Evolutionary conservation across 2,113 vertebrate species (phyloP).

Genomic region (Pseudopipra pipra): DNA sequence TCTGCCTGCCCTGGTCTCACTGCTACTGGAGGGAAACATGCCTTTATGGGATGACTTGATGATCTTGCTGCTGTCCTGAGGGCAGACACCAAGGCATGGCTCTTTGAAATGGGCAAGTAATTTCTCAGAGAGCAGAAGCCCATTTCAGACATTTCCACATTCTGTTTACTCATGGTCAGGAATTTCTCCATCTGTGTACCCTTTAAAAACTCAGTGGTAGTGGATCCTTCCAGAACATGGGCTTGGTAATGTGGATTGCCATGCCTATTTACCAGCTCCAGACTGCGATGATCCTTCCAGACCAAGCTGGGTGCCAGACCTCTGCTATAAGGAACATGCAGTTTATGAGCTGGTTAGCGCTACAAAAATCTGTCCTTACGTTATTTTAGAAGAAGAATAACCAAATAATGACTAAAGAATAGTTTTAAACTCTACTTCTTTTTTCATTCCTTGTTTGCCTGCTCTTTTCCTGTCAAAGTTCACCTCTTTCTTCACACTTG

Average conservation of each 20-base stretch:
- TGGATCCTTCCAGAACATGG: neutral
- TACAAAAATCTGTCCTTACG: neutral
- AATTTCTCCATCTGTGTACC: neutral
- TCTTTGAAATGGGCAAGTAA: neutral
- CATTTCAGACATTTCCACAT: neutral
- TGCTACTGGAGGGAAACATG: neutral
- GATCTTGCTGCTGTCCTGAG: neutral
- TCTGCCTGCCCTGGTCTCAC: neutral
- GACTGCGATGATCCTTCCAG: neutral
- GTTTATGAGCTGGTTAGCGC: neutral
- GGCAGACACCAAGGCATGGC: neutral
- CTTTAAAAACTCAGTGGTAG: neutral
- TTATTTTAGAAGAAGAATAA: neutral
- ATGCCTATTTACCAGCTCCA: neutral
- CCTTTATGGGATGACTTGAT: neutral
- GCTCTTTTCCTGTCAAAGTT: neutral
- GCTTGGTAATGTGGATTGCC: neutral
- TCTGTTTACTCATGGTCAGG: neutral
- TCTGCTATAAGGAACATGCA: neutral
- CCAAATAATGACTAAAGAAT: neutral
- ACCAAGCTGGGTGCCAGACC: neutral
- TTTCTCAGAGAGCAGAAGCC: neutral
- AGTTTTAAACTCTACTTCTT: neutral
- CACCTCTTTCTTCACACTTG: neutral
- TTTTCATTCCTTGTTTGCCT: neutral